phyloP scores from a whole-genome alignment of 2,113 vertebrate species.

The Gambusia holbrooki region DNA sequence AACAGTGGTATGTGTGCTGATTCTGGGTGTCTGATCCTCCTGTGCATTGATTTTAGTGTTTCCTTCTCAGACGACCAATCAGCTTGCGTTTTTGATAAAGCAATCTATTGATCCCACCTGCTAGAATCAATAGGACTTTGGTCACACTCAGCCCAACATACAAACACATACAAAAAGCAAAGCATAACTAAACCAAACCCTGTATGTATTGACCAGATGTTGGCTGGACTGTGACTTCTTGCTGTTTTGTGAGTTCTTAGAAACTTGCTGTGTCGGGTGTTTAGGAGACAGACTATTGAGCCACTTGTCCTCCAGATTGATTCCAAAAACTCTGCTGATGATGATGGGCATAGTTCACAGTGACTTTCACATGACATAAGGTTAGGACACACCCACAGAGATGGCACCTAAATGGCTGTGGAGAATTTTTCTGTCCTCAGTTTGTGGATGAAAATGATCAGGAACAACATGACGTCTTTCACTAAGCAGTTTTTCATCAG shows the following conservation, averaged over 20 bases:
- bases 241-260: slow-evolving; percentile 2
- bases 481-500: slow-evolving; percentile 44
- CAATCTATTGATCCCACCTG: not conserved
- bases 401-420: slow-evolving; percentile 19
- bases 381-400: slow-evolving; percentile 26
- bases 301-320: slow-evolving; percentile 13
- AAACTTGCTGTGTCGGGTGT: slow-evolving; percentile 3
- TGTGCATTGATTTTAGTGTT: slow-evolving; percentile 12
- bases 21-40: not conserved
- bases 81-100: slow-evolving; percentile 7
- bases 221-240: slow-evolving; percentile 25
- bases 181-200: not conserved
- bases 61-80: slow-evolving; percentile 4
- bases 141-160: slow-evolving; percentile 1
- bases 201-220: not conserved
- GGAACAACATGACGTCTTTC: slow-evolving; percentile 48
- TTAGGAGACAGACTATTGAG: slow-evolving; percentile 54
- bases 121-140: slow-evolving; percentile 13
- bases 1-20: not conserved
- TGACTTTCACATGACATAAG: slow-evolving; percentile 2
- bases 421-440: not conserved
- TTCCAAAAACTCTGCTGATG: slow-evolving; percentile 10
- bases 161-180: not conserved
- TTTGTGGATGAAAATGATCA: not conserved
- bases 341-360: slow-evolving; percentile 29